Percentiles rank a stretch among this genome's conserved stretches.
Evolutionary conservation across 1,140 invertebrate genomes (phyloP).

Genomic region (Augochlora pura): DNA sequence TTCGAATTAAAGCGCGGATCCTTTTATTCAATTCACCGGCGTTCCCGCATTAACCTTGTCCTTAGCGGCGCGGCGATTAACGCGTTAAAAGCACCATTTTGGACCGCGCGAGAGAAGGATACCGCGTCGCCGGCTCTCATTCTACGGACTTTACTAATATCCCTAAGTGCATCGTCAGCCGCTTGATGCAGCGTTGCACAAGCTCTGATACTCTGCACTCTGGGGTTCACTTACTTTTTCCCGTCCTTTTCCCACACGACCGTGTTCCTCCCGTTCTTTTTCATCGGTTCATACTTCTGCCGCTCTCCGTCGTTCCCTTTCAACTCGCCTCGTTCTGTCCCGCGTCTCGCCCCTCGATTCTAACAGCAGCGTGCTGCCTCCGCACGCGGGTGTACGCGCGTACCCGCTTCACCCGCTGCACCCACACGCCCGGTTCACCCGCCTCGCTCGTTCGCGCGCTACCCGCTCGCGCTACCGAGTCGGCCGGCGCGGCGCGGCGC

Average conservation of each 20-base stretch:
- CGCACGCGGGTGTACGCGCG: too few species aligned
- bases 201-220: conserved; percentile 64
- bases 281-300: conserved; percentile 32
- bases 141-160: conserved; percentile 73
- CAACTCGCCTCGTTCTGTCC: conserved; percentile 7
- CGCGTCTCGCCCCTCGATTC: conserved; percentile 11
- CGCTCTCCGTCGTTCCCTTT: conserved; percentile 33
- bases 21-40: not conserved
- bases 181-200: conserved; percentile 63
- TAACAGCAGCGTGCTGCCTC: too few species aligned
- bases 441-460: not conserved
- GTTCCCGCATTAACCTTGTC: conserved; percentile 31
- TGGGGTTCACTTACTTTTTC: conserved; percentile 39
- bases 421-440: too few species aligned
- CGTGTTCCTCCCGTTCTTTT: conserved; percentile 22
- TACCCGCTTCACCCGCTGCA: too few species aligned
- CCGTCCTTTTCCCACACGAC: conserved; percentile 5
- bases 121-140: conserved; percentile 30
- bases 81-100: conserved; percentile 44
- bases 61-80: conserved; percentile 23
- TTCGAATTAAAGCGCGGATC: not conserved
- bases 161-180: conserved; percentile 75
- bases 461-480: not conserved
- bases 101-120: conserved; percentile 37
- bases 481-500: too few species aligned